Conservation (phyloP, 2,888 invertebrate genomes). For the Meteorus cinctellus region DNA sequence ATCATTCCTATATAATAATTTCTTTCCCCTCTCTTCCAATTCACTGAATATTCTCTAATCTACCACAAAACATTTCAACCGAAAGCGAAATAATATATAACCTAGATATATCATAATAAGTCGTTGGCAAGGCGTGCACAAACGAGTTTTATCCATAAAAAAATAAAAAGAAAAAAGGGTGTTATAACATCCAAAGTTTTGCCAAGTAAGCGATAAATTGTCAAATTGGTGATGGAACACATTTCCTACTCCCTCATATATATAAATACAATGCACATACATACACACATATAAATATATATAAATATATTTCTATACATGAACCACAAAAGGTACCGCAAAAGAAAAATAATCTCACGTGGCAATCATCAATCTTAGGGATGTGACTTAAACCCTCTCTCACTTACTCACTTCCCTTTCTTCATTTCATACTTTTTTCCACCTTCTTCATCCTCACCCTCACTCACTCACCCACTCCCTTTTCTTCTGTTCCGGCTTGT, state of each 20-base stretch:
- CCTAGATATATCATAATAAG: background rate
- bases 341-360: slow-evolving; percentile 41
- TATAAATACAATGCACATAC: background rate
- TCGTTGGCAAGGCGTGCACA: background rate
- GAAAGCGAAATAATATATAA: too few relatives aligned
- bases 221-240: slow-evolving; percentile 49
- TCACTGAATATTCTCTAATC: too few relatives aligned
- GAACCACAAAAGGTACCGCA: slow-evolving; percentile 21
- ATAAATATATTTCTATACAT: background rate
- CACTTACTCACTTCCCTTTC: slow-evolving; percentile 18
- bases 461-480: background rate
- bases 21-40: too few relatives aligned
- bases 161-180: background rate
- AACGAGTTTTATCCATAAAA: background rate
- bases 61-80: too few relatives aligned
- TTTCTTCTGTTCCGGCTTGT: slow-evolving; percentile 4
- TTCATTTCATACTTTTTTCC: background rate
- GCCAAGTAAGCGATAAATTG: slow-evolving; percentile 21
- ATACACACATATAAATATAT: background rate
- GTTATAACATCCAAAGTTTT: slow-evolving; percentile 18
- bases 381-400: slow-evolving; percentile 13
- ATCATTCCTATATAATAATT: too few relatives aligned
- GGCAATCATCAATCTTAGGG: slow-evolving; percentile 18
- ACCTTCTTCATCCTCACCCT: background rate
- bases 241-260: slow-evolving; percentile 20